Percentiles rank a stretch among this genome's conserved stretches.
Evolutionary conservation across 1,140 invertebrate genomes (phyloP).

Genomic region (Lepidostoma basale): DNA sequence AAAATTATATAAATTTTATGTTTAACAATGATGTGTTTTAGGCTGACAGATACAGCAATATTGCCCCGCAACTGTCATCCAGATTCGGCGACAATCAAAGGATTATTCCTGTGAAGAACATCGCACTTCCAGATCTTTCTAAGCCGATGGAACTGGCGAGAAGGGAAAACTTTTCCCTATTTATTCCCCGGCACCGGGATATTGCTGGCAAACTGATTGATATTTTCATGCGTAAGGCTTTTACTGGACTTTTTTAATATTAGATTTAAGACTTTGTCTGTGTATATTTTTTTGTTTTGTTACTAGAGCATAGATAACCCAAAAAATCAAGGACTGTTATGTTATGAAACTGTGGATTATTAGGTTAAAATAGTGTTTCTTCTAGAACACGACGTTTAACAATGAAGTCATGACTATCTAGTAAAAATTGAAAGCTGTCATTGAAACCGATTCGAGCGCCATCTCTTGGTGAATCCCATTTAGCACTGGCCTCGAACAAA

Average conservation of each 20-base stretch:
- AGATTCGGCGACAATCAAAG: conserved; percentile 64
- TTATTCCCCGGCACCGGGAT: conserved; percentile 72
- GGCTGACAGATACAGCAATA: conserved; percentile 68
- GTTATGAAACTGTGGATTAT: neutral
- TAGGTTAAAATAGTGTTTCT: neutral
- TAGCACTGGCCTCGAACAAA: neutral
- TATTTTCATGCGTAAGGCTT: conserved; percentile 68
- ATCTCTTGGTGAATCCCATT: neutral
- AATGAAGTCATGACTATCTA: neutral
- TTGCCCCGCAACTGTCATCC: conserved; percentile 60
- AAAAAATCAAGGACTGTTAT: neutral
- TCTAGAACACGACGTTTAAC: neutral
- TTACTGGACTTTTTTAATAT: conserved; percentile 15
- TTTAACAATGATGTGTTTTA: conserved; percentile 47
- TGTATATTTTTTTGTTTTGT: neutral
- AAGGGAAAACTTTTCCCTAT: conserved; percentile 75
- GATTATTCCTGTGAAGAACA: conserved; percentile 68
- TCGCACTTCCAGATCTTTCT: conserved; percentile 71
- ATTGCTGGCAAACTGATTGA: conserved; percentile 73
- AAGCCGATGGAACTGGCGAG: conserved; percentile 70
- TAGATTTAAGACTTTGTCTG: neutral
- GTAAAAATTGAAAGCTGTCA: too few species aligned
- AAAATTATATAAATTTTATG: neutral
- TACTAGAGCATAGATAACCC: neutral
- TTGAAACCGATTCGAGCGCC: too few species aligned